Percentiles rank a stretch among this genome's conserved stretches.
Evolutionary conservation across 64 coral and sea anemone species (phyloP).

Genomic region (Trachythela sp.): DNA sequence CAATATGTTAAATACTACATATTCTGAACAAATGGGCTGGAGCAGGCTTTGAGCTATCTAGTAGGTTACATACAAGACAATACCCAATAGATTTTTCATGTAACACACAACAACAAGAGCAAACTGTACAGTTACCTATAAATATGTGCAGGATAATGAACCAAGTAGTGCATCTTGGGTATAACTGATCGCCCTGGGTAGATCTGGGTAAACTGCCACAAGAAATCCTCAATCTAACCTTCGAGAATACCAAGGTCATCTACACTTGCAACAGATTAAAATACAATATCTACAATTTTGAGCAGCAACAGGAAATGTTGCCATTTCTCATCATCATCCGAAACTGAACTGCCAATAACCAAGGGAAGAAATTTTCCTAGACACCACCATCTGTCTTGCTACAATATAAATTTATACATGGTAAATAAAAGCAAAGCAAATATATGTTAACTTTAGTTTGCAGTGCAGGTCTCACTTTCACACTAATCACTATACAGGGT

Average conservation of each 20-base stretch:
- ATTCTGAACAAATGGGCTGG: background rate
- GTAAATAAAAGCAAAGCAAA: background rate
- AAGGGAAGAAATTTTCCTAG: background rate
- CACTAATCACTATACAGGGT: too few relatives aligned
- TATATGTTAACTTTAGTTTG: background rate
- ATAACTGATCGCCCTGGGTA: background rate
- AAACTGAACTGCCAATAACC: background rate
- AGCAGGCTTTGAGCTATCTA: too few relatives aligned
- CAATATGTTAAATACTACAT: background rate
- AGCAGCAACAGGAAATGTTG: background rate
- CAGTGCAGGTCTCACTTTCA: too few relatives aligned
- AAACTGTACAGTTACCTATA: background rate
- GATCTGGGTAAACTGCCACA: background rate
- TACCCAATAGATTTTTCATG: background rate
- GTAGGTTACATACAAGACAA: background rate
- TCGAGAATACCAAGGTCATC: background rate
- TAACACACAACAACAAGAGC: background rate
- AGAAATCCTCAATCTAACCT: background rate
- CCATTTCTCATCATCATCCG: constrained; percentile 5
- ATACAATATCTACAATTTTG: background rate
- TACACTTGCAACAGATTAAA: background rate
- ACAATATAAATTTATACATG: background rate
- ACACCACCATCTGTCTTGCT: constrained; percentile 14
- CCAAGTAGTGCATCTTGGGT: constrained; percentile 3
- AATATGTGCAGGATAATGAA: background rate